Base-by-base conservation (phyloP, 2,113 vertebrate species). In the Brevimyrus niger region DNA sequence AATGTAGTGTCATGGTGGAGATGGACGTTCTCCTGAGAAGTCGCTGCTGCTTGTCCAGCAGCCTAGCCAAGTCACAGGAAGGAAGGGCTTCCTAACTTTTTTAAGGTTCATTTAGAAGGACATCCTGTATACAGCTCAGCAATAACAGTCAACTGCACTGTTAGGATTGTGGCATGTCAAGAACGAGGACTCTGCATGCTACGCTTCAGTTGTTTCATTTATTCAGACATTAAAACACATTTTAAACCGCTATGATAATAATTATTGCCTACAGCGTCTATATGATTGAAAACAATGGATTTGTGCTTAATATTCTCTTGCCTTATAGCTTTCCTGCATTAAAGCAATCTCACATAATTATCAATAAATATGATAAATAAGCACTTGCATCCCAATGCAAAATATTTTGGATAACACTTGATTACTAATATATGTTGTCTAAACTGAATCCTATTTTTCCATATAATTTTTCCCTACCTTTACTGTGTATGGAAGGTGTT, bases 91-190 rank as follows among this genome's bases (percentile, higher is more conserved):
- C 90, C 92, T 94, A 93, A 88, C 92, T 92, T 93, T 93, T 96
- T 95, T 95, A 94, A 91, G 95, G 95, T 95, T 96, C 93, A 95
- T 96, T 96, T 94, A 90, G 92, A 94, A 95, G 93, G 93, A 95
- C 94, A 96, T 96, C 94, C 95, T 96, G 94, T 96, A 96, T 94
- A 95, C 35, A 27, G 94, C 91, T 93, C 93, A 93, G 92, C 92
- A 92, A 91, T 91, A 87, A 69, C 92, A 94, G 94, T 95, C 95
- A 93, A 92, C 44, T 38, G 50, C 31, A 88, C 69, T 48, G 48
- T 21, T 27, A 21, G 48, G 51, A 88, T 21, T 82, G 47, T 9
- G 13, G 76, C 31, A 35, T n/a, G 80, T 51, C 85, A 89, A 88
- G 50, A 86, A 69, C 7, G 51, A 55, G 11, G 23, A 87, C 31